Evolutionary conservation across 2,797 vertebrate species (phyloP).

Genomic region (Diceros bicornis): DNA sequence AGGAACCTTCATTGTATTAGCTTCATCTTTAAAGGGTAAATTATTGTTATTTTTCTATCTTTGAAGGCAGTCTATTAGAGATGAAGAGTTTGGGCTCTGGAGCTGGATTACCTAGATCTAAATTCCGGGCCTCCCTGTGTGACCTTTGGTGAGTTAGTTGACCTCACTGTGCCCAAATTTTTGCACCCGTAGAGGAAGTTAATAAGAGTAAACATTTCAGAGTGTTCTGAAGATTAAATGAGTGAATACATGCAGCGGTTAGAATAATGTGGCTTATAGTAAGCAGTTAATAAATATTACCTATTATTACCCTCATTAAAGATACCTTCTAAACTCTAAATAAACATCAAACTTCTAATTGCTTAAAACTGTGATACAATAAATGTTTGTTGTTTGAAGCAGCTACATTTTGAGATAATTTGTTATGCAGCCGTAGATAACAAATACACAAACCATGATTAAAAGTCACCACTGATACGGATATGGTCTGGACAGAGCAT

Average conservation of each 20-base stretch:
- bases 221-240: constrained; percentile 23
- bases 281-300: constrained; percentile 40
- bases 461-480: background rate
- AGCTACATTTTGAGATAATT: background rate
- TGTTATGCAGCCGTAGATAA: background rate
- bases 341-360: background rate
- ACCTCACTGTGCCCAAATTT: background rate
- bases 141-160: background rate
- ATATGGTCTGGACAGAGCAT: background rate
- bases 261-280: background rate
- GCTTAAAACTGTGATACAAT: background rate
- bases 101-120: background rate
- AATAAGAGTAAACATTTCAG: background rate
- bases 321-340: background rate
- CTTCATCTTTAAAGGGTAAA: background rate
- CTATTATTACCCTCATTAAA: background rate
- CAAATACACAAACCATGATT: background rate
- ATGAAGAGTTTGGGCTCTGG: background rate
- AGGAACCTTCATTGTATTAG: background rate
- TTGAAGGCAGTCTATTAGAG: background rate
- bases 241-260: background rate
- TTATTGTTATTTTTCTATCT: background rate
- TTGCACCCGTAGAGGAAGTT: background rate
- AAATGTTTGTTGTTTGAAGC: constrained; percentile 14
- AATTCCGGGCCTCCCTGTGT: background rate